Base-by-base conservation (phyloP, 2,113 vertebrate genomes). In the Uropsilus gracilis region DNA sequence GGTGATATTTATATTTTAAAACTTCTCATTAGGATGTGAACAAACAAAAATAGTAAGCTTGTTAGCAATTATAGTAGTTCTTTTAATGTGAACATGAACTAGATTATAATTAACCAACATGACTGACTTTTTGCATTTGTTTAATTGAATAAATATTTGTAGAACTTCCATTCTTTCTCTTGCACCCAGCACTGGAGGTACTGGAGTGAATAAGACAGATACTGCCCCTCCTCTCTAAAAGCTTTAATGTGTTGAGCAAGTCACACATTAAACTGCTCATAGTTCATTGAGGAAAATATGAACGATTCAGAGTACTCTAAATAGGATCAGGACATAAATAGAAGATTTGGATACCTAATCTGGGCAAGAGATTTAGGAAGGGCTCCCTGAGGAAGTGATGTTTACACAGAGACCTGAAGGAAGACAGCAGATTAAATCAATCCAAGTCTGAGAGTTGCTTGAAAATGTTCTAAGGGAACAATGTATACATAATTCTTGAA, bases 81-180 rank as follows among this genome's bases (percentile, higher is more conserved):
- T 78, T n/a, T n/a, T 50, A 28, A 0, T 34, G 22, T 44, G 89
- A 83, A 0, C 46, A 9, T 55, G 32, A 63, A 66, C 63, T 76
- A 18, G 46, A 28, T 55, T 73, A 16, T 53, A 39, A 53, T 68
- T 32, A 88, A 87, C 91, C 61, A 89, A 55, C 30, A 18, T 57
- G 77, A 76, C 48, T 34, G 53, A 44, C 69, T 64, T 75, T 89
- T 76, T 57, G 37, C 73, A n/a, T 64, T 88, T 32, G 37, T 63
- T 89, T 94, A 94, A 69, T 75, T 94, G 28, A 78, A 2, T 48
- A 92, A 66, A 12, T 86, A 71, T 82, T 92, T 82, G 53, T 8
- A 86, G 90, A 90, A 30, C 24, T 66, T 89, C 88, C 57, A 24
- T 39, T 91, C 22, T 5, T 82, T 68, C 24, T 37, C 37, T 6